These are phyloP conservation scores for Ligdia adustata DNA, from an alignment of 2,888 invertebrate species.

Conservation along the genomic window DNA sequence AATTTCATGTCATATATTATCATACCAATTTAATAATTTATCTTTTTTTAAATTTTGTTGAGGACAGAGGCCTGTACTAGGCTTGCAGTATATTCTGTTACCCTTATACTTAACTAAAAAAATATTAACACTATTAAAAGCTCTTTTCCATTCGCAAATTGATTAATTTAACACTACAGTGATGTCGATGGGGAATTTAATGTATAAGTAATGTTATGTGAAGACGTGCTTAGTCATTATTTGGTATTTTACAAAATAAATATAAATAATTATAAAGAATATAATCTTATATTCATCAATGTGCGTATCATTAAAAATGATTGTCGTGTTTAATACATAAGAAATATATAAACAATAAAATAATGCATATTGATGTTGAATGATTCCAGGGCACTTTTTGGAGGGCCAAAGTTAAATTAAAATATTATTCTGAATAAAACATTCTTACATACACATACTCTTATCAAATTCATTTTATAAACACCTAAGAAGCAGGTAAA, in stretches of 20 bases:
- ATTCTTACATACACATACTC: slow-evolving; percentile 3
- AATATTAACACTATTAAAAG: slow-evolving; percentile 34
- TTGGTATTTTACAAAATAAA: slow-evolving; percentile 56
- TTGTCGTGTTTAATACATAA: neutral
- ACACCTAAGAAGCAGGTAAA: too few species aligned
- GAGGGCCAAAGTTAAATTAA: slow-evolving; percentile 27
- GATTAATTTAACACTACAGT: slow-evolving; percentile 39
- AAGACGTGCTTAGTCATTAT: too few species aligned
- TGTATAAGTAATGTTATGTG: too few species aligned
- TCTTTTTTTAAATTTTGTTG: neutral
- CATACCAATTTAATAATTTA: too few species aligned
- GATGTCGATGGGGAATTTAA: slow-evolving; percentile 43
- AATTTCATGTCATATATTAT: too few species aligned
- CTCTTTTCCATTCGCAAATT: slow-evolving; percentile 42
- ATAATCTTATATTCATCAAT: neutral
- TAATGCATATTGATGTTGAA: slow-evolving; percentile 21
- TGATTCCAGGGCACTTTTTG: slow-evolving; percentile 38
- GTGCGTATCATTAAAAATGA: neutral
- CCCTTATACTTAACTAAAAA: slow-evolving; percentile 11
- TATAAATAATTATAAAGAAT: slow-evolving; percentile 32
- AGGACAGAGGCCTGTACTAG: neutral
- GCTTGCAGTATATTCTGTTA: slow-evolving; percentile 35
- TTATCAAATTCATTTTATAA: neutral
- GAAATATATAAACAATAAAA: slow-evolving; percentile 4
- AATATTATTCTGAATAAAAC: slow-evolving; percentile 18